phyloP scores from a whole-genome alignment of 2,113 vertebrate species.

The Dicrurus megarhynchus region DNA sequence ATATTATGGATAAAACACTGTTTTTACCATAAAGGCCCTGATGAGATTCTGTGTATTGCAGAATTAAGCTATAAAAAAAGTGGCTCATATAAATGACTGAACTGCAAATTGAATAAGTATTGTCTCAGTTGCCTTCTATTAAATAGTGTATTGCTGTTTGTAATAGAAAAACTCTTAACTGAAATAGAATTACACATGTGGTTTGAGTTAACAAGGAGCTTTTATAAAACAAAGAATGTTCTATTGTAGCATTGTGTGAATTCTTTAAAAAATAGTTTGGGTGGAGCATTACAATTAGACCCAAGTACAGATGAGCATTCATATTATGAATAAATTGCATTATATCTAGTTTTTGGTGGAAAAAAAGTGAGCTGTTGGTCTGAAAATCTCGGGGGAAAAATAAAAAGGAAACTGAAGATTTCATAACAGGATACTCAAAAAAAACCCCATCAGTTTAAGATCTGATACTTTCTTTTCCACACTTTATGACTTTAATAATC shows the following conservation, averaged over 20 bases:
- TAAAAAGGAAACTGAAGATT: background rate
- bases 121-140: background rate
- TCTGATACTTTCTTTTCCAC: background rate
- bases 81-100: background rate
- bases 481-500: background rate
- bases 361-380: background rate
- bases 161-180: background rate
- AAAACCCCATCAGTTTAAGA: accelerated
- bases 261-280: background rate
- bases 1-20: background rate
- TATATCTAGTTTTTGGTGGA: background rate
- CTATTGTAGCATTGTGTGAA: background rate
- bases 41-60: background rate
- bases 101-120: background rate
- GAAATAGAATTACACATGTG: background rate
- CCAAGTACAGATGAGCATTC: background rate
- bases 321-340: background rate
- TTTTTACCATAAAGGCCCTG: background rate
- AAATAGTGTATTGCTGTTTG: background rate
- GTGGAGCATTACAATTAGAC: background rate
- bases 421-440: background rate
- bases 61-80: background rate
- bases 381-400: background rate
- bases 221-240: background rate
- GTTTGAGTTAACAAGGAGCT: background rate